Percentiles rank a stretch among this genome's conserved stretches.
These are phyloP conservation scores for Zoanthus sociatus DNA, from an alignment of 92 coral and sea anemone species.

Conservation along the genomic window DNA sequence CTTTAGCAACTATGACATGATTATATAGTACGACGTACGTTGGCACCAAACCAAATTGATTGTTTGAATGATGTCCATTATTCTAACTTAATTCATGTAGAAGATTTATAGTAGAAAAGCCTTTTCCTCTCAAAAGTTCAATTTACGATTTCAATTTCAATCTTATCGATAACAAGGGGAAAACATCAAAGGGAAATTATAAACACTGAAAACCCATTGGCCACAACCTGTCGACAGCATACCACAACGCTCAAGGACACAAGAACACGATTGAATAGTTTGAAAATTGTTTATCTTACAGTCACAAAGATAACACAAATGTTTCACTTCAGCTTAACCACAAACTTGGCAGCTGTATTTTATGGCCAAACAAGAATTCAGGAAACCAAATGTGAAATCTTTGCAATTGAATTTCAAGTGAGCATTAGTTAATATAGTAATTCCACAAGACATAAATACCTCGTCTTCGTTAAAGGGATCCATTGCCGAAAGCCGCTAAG, in stretches of 20 bases:
- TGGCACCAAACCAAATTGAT: neutral
- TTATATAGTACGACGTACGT: too few species aligned
- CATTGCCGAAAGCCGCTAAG: neutral
- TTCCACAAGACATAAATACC: neutral
- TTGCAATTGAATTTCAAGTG: neutral
- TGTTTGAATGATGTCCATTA: neutral
- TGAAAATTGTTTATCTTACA: neutral
- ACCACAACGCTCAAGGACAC: neutral
- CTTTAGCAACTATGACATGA: too few species aligned
- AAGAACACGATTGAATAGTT: neutral
- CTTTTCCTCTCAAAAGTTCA: neutral
- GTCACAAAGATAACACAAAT: neutral
- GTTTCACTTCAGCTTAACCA: neutral
- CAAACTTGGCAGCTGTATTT: neutral
- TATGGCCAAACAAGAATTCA: neutral
- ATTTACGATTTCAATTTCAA: neutral
- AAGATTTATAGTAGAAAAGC: neutral
- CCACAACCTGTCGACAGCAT: neutral
- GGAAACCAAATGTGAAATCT: too few species aligned
- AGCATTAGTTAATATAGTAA: neutral
- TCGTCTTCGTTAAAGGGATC: conserved; percentile 39
- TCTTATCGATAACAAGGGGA: neutral
- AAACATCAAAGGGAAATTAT: neutral
- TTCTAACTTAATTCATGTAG: too few species aligned
- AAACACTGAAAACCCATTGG: neutral